phyloP scores from a whole-genome alignment of 2,888 invertebrate species.

The Psylliodes chrysocephalus region DNA sequence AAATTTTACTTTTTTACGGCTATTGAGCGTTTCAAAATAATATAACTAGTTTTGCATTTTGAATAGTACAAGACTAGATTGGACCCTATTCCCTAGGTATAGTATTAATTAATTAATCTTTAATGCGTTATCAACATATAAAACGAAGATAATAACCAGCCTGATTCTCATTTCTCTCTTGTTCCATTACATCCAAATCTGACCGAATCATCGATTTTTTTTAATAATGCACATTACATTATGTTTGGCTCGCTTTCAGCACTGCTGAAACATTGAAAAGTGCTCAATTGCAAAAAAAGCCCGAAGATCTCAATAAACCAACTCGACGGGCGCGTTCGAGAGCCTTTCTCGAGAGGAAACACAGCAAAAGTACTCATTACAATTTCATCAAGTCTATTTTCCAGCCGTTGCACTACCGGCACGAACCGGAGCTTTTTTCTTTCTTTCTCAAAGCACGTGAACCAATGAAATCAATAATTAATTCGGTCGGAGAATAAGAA shows the following conservation, averaged over 20 bases:
- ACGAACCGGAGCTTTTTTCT: conserved; percentile 14
- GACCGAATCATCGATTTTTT: not conserved
- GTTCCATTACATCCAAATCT: not conserved
- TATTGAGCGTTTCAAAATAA: too few species aligned
- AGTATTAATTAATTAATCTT: too few species aligned
- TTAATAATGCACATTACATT: not conserved
- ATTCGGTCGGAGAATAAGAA: conserved; percentile 30
- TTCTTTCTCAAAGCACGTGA: conserved; percentile 18
- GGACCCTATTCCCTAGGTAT: too few species aligned
- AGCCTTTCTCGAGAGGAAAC: conserved; percentile 8
- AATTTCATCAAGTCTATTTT: conserved; percentile 28
- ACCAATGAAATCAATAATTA: conserved; percentile 38
- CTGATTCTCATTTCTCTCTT: too few species aligned
- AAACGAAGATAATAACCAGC: too few species aligned
- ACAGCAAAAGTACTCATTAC: conserved; percentile 17
- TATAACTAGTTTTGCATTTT: too few species aligned
- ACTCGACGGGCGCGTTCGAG: not conserved
- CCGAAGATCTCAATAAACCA: conserved; percentile 14
- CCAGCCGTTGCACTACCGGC: conserved; percentile 8
- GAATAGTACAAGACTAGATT: too few species aligned
- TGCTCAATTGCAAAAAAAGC: not conserved
- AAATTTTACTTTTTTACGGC: too few species aligned
- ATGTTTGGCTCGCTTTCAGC: not conserved
- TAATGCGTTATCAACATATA: too few species aligned
- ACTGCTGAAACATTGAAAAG: conserved; percentile 8